Percentiles rank a stretch among this genome's conserved stretches.
These are phyloP conservation scores for Microctenopoma lineatum DNA, from an alignment of 2,797 vertebrate species.

Conservation along the genomic window DNA sequence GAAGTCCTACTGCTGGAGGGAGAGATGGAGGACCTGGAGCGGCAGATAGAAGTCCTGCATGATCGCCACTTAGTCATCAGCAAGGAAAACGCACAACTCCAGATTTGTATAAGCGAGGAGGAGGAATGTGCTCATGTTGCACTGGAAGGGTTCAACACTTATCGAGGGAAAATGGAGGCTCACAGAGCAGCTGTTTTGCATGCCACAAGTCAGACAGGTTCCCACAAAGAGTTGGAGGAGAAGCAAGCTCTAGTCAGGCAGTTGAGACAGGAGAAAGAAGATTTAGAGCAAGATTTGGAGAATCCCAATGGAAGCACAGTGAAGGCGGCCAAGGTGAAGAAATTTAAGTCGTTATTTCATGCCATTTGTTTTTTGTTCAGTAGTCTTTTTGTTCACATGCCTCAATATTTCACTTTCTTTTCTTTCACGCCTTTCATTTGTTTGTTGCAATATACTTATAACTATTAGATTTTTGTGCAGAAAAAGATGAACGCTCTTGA, in stretches of 20 bases:
- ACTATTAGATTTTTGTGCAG: constrained; percentile 48
- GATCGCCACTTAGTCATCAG: constrained; percentile 36
- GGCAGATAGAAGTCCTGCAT: constrained; percentile 23
- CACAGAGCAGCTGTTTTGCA: constrained; percentile 60
- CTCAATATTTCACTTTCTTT: background rate
- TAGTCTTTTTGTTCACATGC: background rate
- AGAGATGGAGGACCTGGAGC: constrained; percentile 54
- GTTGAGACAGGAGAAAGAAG: constrained; percentile 61
- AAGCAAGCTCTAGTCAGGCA: constrained; percentile 54
- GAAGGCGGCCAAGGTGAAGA: constrained; percentile 66
- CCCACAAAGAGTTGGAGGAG: constrained; percentile 65
- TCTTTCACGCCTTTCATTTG: background rate
- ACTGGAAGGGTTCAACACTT: constrained; percentile 45
- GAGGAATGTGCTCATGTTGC: constrained; percentile 33
- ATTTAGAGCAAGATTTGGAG: constrained; percentile 68
- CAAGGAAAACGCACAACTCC: constrained; percentile 60
- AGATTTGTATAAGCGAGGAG: constrained; percentile 44
- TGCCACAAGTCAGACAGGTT: constrained; percentile 45
- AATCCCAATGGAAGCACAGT: constrained; percentile 66
- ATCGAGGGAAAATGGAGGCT: constrained; percentile 69
- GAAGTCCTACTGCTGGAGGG: constrained; percentile 53
- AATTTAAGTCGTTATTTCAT: background rate
- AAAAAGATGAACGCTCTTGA: constrained; percentile 64
- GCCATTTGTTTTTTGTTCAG: background rate
- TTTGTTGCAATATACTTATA: background rate